phyloP scores from a whole-genome alignment of 1,140 invertebrate genomes.

The Zaprionus capensis region DNA sequence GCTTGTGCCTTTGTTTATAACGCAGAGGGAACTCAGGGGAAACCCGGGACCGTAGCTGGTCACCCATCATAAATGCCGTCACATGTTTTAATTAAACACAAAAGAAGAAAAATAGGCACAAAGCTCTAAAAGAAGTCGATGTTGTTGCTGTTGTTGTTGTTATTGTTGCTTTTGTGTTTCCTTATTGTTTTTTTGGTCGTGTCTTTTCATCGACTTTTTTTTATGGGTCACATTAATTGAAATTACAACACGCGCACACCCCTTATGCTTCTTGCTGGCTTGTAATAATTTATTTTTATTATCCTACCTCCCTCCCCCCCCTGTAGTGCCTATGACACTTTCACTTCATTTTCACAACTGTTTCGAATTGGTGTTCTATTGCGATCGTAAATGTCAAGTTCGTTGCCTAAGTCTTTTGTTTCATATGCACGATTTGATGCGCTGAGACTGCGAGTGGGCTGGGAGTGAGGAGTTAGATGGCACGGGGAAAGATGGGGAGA shows the following conservation, averaged over 20 bases:
- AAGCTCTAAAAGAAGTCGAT: constrained; percentile 52
- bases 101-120: constrained; percentile 38
- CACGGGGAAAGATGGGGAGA: no score
- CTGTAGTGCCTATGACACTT: constrained; percentile 47
- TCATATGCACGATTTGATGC: constrained; percentile 27
- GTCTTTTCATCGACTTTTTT: constrained; percentile 23
- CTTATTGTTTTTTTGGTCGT: neutral
- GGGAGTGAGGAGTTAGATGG: neutral
- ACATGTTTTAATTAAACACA: constrained; percentile 73
- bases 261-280: constrained; percentile 12
- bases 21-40: constrained; percentile 45
- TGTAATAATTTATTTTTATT: constrained; percentile 68
- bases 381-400: constrained; percentile 67
- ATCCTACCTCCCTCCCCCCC: constrained; percentile 6
- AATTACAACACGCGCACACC: constrained; percentile 60
- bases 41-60: constrained; percentile 22
- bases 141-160: constrained; percentile 13
- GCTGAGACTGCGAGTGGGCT: neutral
- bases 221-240: constrained; percentile 66
- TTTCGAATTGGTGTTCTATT: constrained; percentile 69
- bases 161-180: constrained; percentile 9
- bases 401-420: constrained; percentile 75
- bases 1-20: constrained; percentile 71
- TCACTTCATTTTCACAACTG: constrained; percentile 32
- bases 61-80: constrained; percentile 71